Percentiles rank a stretch among this genome's conserved stretches.
Evolutionary conservation across 2,888 invertebrate species (phyloP).

Genomic region (Nomada hirtipes): DNA sequence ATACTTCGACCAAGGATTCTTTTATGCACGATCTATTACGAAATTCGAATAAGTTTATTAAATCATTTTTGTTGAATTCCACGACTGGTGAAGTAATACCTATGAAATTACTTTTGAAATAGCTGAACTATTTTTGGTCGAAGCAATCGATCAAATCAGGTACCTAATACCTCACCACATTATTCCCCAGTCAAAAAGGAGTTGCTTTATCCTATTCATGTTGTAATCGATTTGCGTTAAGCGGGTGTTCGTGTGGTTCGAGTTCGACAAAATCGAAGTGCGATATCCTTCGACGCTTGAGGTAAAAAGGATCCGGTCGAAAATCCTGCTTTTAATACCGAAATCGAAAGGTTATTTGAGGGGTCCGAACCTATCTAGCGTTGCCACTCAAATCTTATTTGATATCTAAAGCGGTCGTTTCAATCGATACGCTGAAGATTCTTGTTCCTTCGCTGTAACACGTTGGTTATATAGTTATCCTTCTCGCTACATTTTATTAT

Average conservation of each 20-base stretch:
- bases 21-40: too few species aligned
- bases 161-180: background rate
- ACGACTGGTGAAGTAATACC: too few species aligned
- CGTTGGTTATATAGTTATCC: background rate
- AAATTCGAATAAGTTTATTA: too few species aligned
- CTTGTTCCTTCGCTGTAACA: background rate
- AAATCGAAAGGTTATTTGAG: background rate
- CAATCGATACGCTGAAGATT: background rate
- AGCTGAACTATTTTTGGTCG: background rate
- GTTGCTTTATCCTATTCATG: constrained; percentile 2
- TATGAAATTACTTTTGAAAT: background rate
- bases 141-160: constrained; percentile 2
- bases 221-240: constrained; percentile 29
- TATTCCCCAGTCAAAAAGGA: background rate
- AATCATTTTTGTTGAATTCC: too few species aligned
- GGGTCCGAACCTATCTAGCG: background rate
- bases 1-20: too few species aligned
- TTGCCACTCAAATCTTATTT: background rate
- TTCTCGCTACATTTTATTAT: background rate
- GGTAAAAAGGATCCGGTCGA: background rate
- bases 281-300: background rate
- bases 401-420: too few species aligned
- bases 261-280: background rate
- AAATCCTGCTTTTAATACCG: background rate
- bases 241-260: background rate